Base-by-base conservation (phyloP, 2,797 vertebrate species). In the Pseudomugil tenellus region DNA sequence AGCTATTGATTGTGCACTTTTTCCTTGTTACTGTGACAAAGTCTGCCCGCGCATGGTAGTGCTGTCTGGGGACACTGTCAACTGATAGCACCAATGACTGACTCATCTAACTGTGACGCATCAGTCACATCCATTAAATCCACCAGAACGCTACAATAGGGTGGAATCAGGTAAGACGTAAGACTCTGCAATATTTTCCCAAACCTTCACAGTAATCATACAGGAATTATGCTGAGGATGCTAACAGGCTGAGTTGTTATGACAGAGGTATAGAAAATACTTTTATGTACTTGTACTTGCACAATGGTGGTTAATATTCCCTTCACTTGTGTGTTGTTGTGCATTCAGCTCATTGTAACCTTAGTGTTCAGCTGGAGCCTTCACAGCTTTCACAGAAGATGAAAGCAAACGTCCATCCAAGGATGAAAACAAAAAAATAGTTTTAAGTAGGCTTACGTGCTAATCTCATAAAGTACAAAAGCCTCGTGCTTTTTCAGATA, bases 11-110 rank as follows among this genome's bases (percentile, higher is more conserved):
- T 67, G 29, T 1, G 28, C 32, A 80, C 72, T n/a, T 16, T 69
- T 79, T 73, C 37, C 53, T 35, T 23, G 2, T 28, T 48, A 56
- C 37, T 26, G 52, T 76, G 83, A 89, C 86, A 85, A 87, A 66
- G 59, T 77, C 63, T 67, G 0, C 71, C 81, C 80, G 58, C 78
- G 49, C 57, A 53, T 53, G 79, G 72, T 43, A 73, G 74, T 34
- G 61, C 51, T 37, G 48, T 55, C 65, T 72, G 53, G 35, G 65
- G 69, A 62, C n/a, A 3, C 54, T 61, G 72, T 80, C 64, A 74
- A 46, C 71, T 60, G 76, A 82, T 81, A 57, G 64, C 32, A 17
- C 68, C 46, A 43, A 34, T 14, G 57, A 63, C 56, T 69, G 64
- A 72, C 63, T 80, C 58, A 39, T 84, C 79, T 78, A 74, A 68